Percentiles rank a stretch among this genome's conserved stretches.
phyloP scores from a whole-genome alignment of 2,113 vertebrate species.

The Chroicocephalus ridibundus region DNA sequence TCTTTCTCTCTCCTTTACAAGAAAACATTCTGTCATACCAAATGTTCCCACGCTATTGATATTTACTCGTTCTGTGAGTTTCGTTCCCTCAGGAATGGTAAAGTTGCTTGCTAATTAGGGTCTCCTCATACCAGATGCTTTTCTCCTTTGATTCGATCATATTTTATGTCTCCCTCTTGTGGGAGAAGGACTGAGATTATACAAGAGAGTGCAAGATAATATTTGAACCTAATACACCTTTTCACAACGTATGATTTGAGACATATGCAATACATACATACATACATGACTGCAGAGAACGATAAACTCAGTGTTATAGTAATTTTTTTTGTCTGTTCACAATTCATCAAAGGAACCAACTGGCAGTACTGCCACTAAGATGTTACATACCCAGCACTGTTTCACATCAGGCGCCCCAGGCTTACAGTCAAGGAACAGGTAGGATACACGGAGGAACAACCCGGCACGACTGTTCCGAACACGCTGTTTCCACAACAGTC shows the following conservation, averaged over 20 bases:
- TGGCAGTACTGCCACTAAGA: background rate
- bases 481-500: background rate
- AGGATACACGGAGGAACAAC: background rate
- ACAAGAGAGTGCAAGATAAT: background rate
- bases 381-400: background rate
- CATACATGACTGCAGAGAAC: background rate
- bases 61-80: background rate
- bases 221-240: background rate
- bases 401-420: background rate
- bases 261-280: background rate
- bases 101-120: background rate
- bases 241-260: rapidly evolving
- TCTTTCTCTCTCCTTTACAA: constrained; percentile 13
- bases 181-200: background rate
- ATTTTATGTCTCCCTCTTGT: background rate
- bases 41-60: constrained; percentile 42
- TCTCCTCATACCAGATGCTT: background rate
- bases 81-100: background rate
- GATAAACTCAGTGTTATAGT: background rate
- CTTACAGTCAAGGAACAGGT: background rate
- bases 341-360: background rate
- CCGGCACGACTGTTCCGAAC: background rate
- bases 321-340: background rate
- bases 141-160: background rate
- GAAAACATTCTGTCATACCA: constrained; percentile 66